These are phyloP conservation scores for Gymnodraco acuticeps DNA, from an alignment of 2,797 vertebrate genomes.

Conservation along the genomic window DNA sequence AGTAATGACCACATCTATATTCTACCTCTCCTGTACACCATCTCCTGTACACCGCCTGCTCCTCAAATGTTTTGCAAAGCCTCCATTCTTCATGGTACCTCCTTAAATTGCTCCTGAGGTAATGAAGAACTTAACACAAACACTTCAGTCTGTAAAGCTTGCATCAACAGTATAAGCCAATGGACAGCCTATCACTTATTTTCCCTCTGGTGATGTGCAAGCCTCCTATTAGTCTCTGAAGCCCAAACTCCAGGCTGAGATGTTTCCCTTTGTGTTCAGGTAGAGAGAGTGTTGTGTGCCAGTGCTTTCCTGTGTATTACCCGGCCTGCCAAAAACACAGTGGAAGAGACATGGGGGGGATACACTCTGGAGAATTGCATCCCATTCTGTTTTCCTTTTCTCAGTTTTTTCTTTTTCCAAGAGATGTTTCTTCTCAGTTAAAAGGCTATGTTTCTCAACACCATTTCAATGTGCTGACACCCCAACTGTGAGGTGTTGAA, in stretches of 20 bases:
- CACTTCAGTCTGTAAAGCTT: slow-evolving; percentile 62
- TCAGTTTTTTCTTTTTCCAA: slow-evolving; percentile 48
- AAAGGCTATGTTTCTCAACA: slow-evolving; percentile 82
- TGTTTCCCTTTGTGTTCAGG: slow-evolving; percentile 78
- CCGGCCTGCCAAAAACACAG: slow-evolving; percentile 77
- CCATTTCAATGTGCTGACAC: slow-evolving; percentile 81
- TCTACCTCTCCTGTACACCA: slow-evolving; percentile 61
- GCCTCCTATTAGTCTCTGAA: slow-evolving; percentile 75
- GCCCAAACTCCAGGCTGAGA: slow-evolving; percentile 75
- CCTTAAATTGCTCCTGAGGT: slow-evolving; percentile 66
- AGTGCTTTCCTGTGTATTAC: slow-evolving; percentile 78
- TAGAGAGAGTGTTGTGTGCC: slow-evolving; percentile 77
- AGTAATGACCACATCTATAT: slow-evolving; percentile 74
- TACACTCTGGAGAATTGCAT: slow-evolving; percentile 82
- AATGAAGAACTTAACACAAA: slow-evolving; percentile 70
- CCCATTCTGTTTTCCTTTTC: slow-evolving; percentile 79
- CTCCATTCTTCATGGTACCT: slow-evolving; percentile 48
- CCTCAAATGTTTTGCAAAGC: slow-evolving; percentile 68
- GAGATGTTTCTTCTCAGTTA: slow-evolving; percentile 82
- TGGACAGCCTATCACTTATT: slow-evolving; percentile 61
- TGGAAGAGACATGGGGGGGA: slow-evolving; percentile 75
- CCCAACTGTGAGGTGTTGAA: slow-evolving; percentile 83
- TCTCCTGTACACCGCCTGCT: slow-evolving; percentile 58
- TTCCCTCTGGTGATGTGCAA: slow-evolving; percentile 70
- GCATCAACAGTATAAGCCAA: slow-evolving; percentile 69